A percentile compares a stretch with the other conserved stretches of the same genome.
Conservation (phyloP, 1,140 invertebrate genomes). For the Bicyclus anynana region DNA sequence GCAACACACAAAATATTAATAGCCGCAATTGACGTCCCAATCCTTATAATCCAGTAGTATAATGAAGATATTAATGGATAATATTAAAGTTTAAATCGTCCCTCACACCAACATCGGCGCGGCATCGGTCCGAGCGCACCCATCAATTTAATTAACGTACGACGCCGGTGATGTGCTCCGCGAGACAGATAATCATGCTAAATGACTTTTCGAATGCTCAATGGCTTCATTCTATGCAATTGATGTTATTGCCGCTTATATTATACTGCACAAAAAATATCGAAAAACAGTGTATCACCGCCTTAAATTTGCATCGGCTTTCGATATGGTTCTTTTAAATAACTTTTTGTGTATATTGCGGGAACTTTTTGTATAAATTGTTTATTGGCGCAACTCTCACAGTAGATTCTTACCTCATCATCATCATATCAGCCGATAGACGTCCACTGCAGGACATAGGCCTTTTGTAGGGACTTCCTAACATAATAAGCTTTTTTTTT, state of each 20-base stretch:
- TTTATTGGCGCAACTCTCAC: no score
- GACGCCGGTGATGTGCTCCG: conserved; percentile 55
- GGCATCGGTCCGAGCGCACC: conserved; percentile 30
- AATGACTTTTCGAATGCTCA: conserved; percentile 59
- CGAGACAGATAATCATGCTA: conserved; percentile 67
- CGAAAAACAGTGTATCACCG: no score
- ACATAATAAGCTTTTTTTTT: no score
- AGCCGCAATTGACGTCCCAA: conserved; percentile 17
- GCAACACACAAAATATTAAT: conserved; percentile 11
- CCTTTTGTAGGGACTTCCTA: no score
- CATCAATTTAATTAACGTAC: conserved; percentile 70
- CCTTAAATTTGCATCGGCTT: no score
- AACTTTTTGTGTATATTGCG: no score
- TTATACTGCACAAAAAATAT: neutral
- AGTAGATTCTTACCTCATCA: no score
- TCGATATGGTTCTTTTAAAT: no score
- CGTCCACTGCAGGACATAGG: no score
- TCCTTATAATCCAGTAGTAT: conserved; percentile 30
- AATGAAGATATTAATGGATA: conserved; percentile 34
- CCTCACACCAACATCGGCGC: conserved; percentile 19
- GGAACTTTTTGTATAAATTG: no score
- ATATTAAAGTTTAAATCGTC: conserved; percentile 35
- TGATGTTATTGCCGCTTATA: conserved; percentile 13
- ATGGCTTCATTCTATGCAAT: conserved; percentile 28
- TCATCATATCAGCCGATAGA: no score